Evolutionary conservation across 2,113 vertebrate genomes (phyloP), one percentile per base, ranked within the genome.

Genomic region (Elephas maximus): DNA sequence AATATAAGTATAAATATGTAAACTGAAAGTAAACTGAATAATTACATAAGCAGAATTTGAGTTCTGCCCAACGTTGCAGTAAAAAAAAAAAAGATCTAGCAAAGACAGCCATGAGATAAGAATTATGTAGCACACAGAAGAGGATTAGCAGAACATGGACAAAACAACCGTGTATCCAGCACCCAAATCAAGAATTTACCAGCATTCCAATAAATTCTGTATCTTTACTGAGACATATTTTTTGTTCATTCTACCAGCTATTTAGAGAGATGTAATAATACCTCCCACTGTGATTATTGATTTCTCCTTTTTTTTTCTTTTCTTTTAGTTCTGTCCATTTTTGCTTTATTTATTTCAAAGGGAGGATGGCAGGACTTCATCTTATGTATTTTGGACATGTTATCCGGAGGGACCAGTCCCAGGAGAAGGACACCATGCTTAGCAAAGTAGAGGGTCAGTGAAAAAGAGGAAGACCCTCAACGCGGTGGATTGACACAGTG

Each of bases 1-100:
- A 95, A 71, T 20, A 2, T 28, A 48, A 89, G 78, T 82, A 82
- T 48, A 83, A 87, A 80, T 74, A 63, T 9, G 17, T 41, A 18
- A 33, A 51, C 57, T 26, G 41, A 89, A 93, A 91, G 60, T 44
- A 88, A 77, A 92, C 28, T 20, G 41, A 69, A 88, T 26, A 93
- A 48, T 74, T 83, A 33, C 67, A 51, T 79, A 89, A 51, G 37
- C 12, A 67, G n/a, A 85, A 79, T 71, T 76, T 76, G 77, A 92
- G 33, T 51, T 88, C 91, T 48, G 26, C n/a, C 65, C 26, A 82
- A 60, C 6, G 71, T 82, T 94, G 45, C 71, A 24, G 69, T 48
- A 65, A 65, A 33, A n/a, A 67, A 48, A 65, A 69, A 44, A 67
- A 86, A 60, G 8, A 44, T 94, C 57, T 48, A 21, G 12, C 60